Evolutionary conservation across 1,140 invertebrate genomes (phyloP).

Genomic region (Eriocheir sinensis): DNA sequence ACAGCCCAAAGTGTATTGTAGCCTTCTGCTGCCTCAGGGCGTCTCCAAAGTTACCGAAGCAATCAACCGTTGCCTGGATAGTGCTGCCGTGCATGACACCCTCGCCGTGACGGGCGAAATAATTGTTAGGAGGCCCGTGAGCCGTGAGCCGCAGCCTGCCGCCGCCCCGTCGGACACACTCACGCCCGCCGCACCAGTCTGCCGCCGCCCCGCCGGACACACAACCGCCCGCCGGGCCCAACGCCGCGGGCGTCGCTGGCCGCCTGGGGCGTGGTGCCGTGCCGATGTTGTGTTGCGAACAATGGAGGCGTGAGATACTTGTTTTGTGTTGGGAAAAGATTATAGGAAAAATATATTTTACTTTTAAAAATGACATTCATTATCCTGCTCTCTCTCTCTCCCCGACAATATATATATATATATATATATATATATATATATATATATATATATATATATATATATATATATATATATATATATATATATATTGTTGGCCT

Average conservation of each 20-base stretch:
- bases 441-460: conserved; percentile 3
- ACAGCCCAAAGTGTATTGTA: no score
- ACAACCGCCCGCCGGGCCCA: background rate
- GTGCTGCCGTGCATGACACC: no score
- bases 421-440: conserved; percentile 51
- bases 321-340: background rate
- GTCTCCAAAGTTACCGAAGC: no score
- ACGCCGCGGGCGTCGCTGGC: background rate
- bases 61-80: no score
- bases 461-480: background rate
- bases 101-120: no score
- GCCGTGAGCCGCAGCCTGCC: no score
- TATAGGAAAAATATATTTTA: background rate
- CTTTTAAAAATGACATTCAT: conserved; percentile 41
- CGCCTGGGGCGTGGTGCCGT: background rate
- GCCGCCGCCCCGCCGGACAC: no score
- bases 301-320: background rate
- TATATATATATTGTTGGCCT: background rate
- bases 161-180: no score
- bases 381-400: background rate
- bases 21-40: no score
- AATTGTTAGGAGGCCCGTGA: no score
- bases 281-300: background rate
- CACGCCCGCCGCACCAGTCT: no score
- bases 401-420: conserved; percentile 46